Evolutionary conservation across 2,113 vertebrate genomes (phyloP), one percentile per base, ranked within the genome.

Genomic region (Limanda limanda): DNA sequence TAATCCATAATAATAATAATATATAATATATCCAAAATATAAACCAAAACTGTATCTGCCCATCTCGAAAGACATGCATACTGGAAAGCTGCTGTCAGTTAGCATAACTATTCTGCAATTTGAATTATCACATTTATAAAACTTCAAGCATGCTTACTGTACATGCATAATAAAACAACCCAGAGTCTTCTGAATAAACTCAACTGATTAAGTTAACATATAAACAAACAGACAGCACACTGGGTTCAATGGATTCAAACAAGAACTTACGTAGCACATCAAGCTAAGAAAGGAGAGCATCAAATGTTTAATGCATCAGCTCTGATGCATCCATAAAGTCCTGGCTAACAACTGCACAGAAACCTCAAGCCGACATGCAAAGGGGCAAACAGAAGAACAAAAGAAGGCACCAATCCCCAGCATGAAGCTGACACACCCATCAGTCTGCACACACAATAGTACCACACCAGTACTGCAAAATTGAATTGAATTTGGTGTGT

Each of bases 401-500:
- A 81, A 72, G 67, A 23, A 21, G 12, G 35, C 54, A 68, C 8
- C 60, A 12, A 17, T 25, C 21, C 68, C 61, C 52, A 21, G 35
- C n/a, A 21, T 9, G 4, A 31, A 74, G 58, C 4, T 0, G 37
- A 42, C 5, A 57, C 42, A 45, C 57, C 72, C 24, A 58, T 35
- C 56, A 27, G 25, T 21, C 35, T 23, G 23, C 0, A 0, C 4
- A 5, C 3, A 57, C 21, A 37, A 12, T 35, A 2, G 57, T 24
- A 23, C 55, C 20, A 70, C 2, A 70, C 2, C 40, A 25, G 10
- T 24, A 21, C 56, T 35, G 51, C 60, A 47, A 27, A 27, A 21
- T 54, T 48, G 73, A 71, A 80, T 8, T 37, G 69, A 57, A 58
- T 51, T 66, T 79, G 68, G 63, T 15, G 47, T 51, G 47, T 51